A percentile compares a stretch with the other conserved stretches of the same genome.
These are phyloP conservation scores for Macropodus opercularis DNA, from an alignment of 2,797 vertebrate species.

Conservation along the genomic window DNA sequence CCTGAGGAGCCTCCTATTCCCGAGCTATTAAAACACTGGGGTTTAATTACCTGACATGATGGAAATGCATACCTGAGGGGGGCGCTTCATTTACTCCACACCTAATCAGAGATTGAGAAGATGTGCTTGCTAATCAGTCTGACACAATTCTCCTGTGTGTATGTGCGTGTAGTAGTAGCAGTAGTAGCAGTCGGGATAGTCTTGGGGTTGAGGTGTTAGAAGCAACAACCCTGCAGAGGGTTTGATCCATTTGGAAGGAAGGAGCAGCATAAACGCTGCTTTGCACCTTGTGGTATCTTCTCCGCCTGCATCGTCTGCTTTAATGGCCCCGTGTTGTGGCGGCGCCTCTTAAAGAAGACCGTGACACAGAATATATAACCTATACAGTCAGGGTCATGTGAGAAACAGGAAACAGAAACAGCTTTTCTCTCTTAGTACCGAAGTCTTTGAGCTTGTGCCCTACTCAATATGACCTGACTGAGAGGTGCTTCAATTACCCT, in stretches of 20 bases:
- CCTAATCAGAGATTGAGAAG: conserved; percentile 78
- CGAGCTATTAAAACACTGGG: conserved; percentile 78
- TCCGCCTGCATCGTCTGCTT: conserved; percentile 39
- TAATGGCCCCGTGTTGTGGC: conserved; percentile 63
- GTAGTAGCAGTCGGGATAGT: conserved; percentile 23
- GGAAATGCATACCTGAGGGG: conserved; percentile 80
- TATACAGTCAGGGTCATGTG: conserved; percentile 43
- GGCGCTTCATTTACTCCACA: conserved; percentile 78
- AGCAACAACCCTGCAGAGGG: conserved; percentile 44
- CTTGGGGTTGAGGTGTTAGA: conserved; percentile 46
- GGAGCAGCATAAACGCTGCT: conserved; percentile 51
- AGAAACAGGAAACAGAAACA: conserved; percentile 60
- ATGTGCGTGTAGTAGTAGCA: too few species aligned
- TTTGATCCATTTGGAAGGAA: conserved; percentile 61
- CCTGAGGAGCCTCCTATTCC: conserved; percentile 71
- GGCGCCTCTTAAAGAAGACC: conserved; percentile 57
- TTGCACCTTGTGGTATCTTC: conserved; percentile 59
- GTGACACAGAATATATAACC: conserved; percentile 57
- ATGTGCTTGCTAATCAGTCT: conserved; percentile 78
- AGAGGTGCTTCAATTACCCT: conserved; percentile 68
- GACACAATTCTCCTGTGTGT: conserved; percentile 57
- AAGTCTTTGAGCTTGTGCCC: conserved; percentile 38
- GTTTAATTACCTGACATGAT: conserved; percentile 83
- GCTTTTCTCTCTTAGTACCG: conserved; percentile 15
- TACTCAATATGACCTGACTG: conserved; percentile 51